A percentile compares a stretch with the other conserved stretches of the same genome.
Evolutionary conservation across 2,797 vertebrate species (phyloP).

Genomic region (Galagoides demidoff): DNA sequence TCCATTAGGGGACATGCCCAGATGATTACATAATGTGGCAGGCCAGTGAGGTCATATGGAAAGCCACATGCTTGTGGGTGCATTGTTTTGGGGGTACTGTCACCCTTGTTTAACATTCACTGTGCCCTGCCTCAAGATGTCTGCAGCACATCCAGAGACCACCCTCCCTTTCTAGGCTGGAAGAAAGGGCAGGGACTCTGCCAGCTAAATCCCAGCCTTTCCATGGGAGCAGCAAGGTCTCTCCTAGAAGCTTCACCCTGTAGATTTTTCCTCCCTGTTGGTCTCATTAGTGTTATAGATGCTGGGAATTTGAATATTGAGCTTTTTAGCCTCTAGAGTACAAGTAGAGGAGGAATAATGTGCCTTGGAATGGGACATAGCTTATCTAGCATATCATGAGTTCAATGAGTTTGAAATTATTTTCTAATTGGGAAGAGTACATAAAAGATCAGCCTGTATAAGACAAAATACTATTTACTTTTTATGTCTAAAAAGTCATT

Average conservation of each 20-base stretch:
- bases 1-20: accelerated
- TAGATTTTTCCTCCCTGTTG: neutral
- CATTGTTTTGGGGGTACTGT: neutral
- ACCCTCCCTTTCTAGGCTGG: neutral
- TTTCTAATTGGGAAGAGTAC: neutral
- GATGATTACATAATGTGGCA: neutral
- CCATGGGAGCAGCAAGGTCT: neutral
- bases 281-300: neutral
- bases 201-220: neutral
- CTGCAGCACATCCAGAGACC: neutral
- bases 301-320: accelerated
- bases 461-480: neutral
- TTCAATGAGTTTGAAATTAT: neutral
- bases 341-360: neutral
- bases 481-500: neutral
- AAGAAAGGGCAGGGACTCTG: neutral
- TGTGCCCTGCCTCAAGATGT: neutral
- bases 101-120: neutral
- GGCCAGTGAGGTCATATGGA: neutral
- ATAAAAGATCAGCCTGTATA: neutral
- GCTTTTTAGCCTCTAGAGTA: neutral
- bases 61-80: accelerated
- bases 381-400: accelerated
- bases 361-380: neutral
- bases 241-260: neutral